Percentiles rank a stretch among this genome's conserved stretches.
These are phyloP conservation scores for Daktulosphaira vitifoliae DNA, from an alignment of 1,140 invertebrate genomes.

Conservation along the genomic window DNA sequence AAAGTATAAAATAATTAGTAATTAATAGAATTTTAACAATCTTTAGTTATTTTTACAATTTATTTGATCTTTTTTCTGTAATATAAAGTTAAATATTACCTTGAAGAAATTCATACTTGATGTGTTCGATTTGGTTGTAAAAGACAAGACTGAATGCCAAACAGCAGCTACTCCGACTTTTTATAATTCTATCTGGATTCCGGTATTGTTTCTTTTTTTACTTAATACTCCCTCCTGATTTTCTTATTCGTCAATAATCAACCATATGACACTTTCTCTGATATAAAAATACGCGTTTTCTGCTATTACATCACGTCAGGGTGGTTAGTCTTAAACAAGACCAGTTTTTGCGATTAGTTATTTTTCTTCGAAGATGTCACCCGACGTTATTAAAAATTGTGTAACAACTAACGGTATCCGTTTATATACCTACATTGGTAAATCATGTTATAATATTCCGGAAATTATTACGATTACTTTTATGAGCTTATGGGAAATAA, in stretches of 20 bases:
- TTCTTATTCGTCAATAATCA: not conserved
- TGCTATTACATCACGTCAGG: conserved; percentile 6
- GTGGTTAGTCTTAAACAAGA: conserved; percentile 5
- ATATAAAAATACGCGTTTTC: not conserved
- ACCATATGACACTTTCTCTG: conserved; percentile 17
- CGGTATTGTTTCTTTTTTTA: conserved; percentile 9
- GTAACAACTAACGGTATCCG: too few relatives aligned
- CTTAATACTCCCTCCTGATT: not conserved
- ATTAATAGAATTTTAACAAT: too few relatives aligned
- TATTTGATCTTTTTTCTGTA: too few relatives aligned
- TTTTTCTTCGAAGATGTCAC: conserved; percentile 24
- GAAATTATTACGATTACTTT: too few relatives aligned
- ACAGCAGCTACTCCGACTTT: not conserved
- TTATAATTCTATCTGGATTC: conserved; percentile 19
- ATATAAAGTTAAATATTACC: too few relatives aligned
- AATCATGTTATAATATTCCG: too few relatives aligned
- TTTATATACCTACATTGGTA: too few relatives aligned
- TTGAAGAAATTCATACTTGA: conserved; percentile 23
- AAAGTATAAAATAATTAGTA: too few relatives aligned
- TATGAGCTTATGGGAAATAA: too few relatives aligned
- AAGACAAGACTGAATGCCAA: conserved; percentile 16
- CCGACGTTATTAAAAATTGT: conserved; percentile 18
- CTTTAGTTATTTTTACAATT: too few relatives aligned
- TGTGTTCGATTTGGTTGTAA: not conserved
- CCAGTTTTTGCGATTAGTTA: conserved; percentile 26